Conservation (phyloP, 2,888 invertebrate species). For the Mesodorylaimus sp. region DNA sequence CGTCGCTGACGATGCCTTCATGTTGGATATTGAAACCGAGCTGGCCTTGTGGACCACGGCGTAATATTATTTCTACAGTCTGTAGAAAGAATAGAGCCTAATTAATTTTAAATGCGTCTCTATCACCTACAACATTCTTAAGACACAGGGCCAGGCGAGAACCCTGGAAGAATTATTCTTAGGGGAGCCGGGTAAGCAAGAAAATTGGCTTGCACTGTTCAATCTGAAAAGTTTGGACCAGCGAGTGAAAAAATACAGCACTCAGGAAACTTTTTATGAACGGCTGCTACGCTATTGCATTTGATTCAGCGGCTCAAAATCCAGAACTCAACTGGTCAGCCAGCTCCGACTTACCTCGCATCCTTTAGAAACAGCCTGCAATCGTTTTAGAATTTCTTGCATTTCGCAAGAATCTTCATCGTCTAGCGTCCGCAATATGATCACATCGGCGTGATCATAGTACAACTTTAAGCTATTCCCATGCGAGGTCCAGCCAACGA, state of each 20-base stretch:
- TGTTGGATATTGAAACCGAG: conserved; percentile 44
- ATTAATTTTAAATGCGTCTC: background rate
- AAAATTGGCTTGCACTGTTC: too few species aligned
- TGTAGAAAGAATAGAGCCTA: conserved; percentile 20
- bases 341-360: conserved; percentile 33
- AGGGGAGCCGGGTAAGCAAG: too few species aligned
- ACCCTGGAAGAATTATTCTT: too few species aligned
- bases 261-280: too few species aligned
- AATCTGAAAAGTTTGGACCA: too few species aligned
- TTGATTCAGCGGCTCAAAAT: too few species aligned
- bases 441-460: conserved; percentile 81
- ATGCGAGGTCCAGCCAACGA: conserved; percentile 54
- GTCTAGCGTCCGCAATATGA: conserved; percentile 42
- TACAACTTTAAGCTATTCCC: conserved; percentile 50
- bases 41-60: conserved; percentile 60
- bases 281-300: too few species aligned
- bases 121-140: too few species aligned
- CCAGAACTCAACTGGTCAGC: too few species aligned
- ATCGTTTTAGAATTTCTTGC: conserved; percentile 56
- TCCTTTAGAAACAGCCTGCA: conserved; percentile 55
- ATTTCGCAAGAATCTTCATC: conserved; percentile 40
- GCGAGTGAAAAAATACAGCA: too few species aligned
- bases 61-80: conserved; percentile 58
- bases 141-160: too few species aligned
- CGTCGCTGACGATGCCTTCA: conserved; percentile 68